A percentile compares a stretch with the other conserved stretches of the same genome.
Conservation (phyloP, 2,113 vertebrate genomes). For the Hydropotes inermis region DNA sequence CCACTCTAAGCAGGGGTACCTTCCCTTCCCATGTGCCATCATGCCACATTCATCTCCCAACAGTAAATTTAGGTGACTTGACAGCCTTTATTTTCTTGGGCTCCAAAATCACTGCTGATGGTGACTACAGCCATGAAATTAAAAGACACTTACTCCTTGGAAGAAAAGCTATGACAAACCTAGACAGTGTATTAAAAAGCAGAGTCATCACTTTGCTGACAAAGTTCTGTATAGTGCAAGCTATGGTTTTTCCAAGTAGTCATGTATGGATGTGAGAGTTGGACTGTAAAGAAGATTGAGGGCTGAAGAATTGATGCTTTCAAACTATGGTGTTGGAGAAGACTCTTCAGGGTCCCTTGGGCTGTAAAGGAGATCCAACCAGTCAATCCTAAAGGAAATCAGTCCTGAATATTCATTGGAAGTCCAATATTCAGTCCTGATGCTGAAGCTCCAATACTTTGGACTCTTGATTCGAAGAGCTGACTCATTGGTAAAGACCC, state of each 20-base stretch:
- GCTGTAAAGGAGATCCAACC: background rate
- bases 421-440: too few relatives aligned
- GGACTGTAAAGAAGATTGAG: background rate
- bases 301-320: background rate
- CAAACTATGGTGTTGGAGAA: background rate
- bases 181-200: background rate
- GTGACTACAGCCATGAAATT: background rate
- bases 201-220: background rate
- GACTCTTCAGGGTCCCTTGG: background rate
- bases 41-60: background rate
- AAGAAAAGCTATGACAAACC: background rate
- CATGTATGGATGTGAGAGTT: background rate
- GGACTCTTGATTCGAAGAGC: background rate
- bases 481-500: background rate
- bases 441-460: background rate
- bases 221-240: background rate
- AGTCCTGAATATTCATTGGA: background rate
- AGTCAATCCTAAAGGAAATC: background rate
- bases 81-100: background rate
- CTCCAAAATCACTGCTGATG: background rate
- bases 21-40: background rate
- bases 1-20: background rate
- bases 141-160: background rate
- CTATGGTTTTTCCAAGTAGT: background rate
- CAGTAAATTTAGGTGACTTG: background rate